Base-by-base conservation (phyloP, 2,797 vertebrate species). In the Leucoraja ocellata region DNA sequence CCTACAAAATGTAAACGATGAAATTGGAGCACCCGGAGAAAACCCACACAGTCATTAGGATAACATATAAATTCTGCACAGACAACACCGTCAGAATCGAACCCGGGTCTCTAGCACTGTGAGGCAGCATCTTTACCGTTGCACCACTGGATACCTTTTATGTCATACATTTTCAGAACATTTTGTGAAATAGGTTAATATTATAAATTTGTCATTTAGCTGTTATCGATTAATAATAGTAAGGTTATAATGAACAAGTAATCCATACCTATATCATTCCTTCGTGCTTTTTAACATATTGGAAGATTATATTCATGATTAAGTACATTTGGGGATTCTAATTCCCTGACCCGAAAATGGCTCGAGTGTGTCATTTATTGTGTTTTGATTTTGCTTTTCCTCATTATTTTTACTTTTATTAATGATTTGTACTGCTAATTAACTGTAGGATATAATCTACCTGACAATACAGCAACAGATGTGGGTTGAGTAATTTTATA, bases 241-340 rank as follows among this genome's bases (percentile, higher is more conserved):
- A 61, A 94, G 94, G 68, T 91, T 92, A 7, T 94, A 93, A 76
- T 93, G 10, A 95, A 36, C 93, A 78, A 74, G 79, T 93, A 93
- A 84, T 94, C 93, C 94, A 94, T 1, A 93, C 13, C 93, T 95
- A 25, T 63, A 74, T 94, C 63, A 93, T 94, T 16, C 95, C 94
- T 94, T 92, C 93, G 93, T 94, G 68, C 80, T 95, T 93, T 94
- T 94, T 93, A 92, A 76, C 71, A 11, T 73, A 74, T 46, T 74
- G 71, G 90, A 92, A 76, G 8, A 25, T 39, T 54, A 94, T 95
- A 46, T 94, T 95, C 80, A 86, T 93, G 92, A 94, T 95, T 94
- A 95, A 96, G 93, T 95, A 93, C 74, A 93, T 94, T 0, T 84
- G 93, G 94, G 84, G 94, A 84, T 95, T 95, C 94, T 0, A 94